Conservation (phyloP, 2,888 invertebrate species). For the Drosophila kambysellisi region DNA sequence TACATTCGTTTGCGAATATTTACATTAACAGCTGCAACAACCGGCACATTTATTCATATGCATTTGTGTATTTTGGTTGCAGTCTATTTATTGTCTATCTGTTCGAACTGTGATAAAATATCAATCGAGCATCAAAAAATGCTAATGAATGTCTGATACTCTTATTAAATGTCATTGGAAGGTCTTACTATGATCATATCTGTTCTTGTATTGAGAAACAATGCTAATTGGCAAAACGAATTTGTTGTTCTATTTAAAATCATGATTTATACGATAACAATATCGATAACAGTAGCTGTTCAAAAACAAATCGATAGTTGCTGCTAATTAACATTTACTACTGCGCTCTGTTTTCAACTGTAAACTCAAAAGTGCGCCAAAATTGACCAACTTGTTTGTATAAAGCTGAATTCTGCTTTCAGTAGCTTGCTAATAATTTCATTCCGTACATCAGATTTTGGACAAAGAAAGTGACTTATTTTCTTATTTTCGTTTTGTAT, state of each 20-base stretch:
- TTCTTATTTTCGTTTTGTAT: neutral
- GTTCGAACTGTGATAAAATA: neutral
- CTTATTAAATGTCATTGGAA: neutral
- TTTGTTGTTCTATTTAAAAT: slow-evolving; percentile 15
- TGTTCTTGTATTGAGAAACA: neutral
- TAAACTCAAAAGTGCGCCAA: neutral
- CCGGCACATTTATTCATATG: neutral
- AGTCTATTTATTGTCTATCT: neutral
- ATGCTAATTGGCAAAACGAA: neutral
- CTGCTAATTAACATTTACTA: neutral
- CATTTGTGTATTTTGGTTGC: neutral
- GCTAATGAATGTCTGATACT: slow-evolving; percentile 5
- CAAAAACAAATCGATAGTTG: slow-evolving; percentile 1
- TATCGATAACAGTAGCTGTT: slow-evolving; percentile 3
- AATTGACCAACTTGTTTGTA: neutral
- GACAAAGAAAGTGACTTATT: neutral
- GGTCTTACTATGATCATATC: neutral
- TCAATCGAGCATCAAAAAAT: neutral
- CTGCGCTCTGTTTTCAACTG: neutral
- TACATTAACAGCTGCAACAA: neutral
- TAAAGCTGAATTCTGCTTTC: neutral
- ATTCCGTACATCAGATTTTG: neutral
- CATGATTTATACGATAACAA: slow-evolving; percentile 7
- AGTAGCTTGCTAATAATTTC: neutral
- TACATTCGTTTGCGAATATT: neutral